Conservation (phyloP, 2,797 vertebrate species). For the Neosalanx taihuensis region DNA sequence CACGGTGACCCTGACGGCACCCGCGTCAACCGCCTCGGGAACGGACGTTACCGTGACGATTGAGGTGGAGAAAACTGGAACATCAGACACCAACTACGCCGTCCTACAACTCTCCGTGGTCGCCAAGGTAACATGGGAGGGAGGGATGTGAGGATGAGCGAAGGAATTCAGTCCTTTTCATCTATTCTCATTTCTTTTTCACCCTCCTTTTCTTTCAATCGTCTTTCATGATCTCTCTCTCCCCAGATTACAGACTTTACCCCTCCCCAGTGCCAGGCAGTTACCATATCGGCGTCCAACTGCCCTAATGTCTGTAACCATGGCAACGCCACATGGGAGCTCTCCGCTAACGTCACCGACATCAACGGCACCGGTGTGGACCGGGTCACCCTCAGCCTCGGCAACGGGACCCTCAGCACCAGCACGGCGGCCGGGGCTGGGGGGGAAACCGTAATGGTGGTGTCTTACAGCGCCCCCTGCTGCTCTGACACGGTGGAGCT, state of each 20-base stretch:
- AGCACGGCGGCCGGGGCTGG: slow-evolving; percentile 26
- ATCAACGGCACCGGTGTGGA: slow-evolving; percentile 29
- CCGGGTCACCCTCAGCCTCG: slow-evolving; percentile 11
- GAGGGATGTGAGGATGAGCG: neutral
- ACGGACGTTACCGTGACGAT: slow-evolving; percentile 29
- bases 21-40: slow-evolving; percentile 15
- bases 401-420: slow-evolving; percentile 40
- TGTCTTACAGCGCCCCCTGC: slow-evolving; percentile 62
- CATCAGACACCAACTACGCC: slow-evolving; percentile 25
- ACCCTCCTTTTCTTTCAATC: neutral
- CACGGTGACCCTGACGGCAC: slow-evolving; percentile 2
- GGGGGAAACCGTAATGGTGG: slow-evolving; percentile 54
- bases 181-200: neutral
- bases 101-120: slow-evolving; percentile 9
- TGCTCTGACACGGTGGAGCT: slow-evolving; percentile 60
- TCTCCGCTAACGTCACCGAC: slow-evolving; percentile 23
- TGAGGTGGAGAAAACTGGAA: slow-evolving; percentile 14
- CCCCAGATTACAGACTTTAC: slow-evolving; percentile 29
- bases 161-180: neutral
- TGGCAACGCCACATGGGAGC: slow-evolving; percentile 15
- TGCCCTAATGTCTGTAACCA: slow-evolving; percentile 27
- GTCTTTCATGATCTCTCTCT: neutral
- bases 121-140: neutral
- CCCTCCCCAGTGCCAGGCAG: slow-evolving; percentile 23
- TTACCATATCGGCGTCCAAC: slow-evolving; percentile 13